Base-by-base conservation (phyloP, 2,888 invertebrate genomes). In the Lamellibrachia satsuma region DNA sequence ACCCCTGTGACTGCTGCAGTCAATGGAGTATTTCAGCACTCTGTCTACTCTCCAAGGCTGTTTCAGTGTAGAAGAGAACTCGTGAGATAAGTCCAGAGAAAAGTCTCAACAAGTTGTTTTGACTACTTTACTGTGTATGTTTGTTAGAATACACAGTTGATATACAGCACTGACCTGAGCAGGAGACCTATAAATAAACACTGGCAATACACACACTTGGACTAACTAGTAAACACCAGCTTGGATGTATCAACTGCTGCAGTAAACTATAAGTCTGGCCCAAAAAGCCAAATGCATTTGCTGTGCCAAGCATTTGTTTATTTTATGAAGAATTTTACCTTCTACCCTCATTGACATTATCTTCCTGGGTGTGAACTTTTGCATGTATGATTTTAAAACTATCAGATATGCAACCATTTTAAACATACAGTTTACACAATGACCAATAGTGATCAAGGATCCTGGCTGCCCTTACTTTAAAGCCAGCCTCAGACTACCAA, bases 181-280 rank as follows among this genome's bases (percentile, higher is more conserved):
- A 57, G 57, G 15, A n/a, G 75, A 22, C 75, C 75, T 22, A 75
- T 75, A 75, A 75, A 75, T 75, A 75, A 75, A 75, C 75, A 75
- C 75, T 75, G 75, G 75, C 75, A 75, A 75, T 75, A 75, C 75
- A 15, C 15, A 75, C 75, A 75, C 75, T 75, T 75, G 75, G 75
- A 3, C 75, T 4, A 22, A 11, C 75, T 75, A 75, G 75, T 75
- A 75, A 75, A 75, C 75, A 75, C 6, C 75, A 75, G 75, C 75
- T 75, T 75, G 75, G 75, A 75, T 75, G 75, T 75, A 22, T 75
- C 75, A 75, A 22, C 75, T 15, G 15, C 75, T 75, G 22, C n/a
- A 39, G 22, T 75, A 3, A 75, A 75, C 75, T 75, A 75, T n/a
- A 75, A 75, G 75, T 22, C 75, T 75, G 75, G n/a, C 75, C 75